These are phyloP conservation scores for Odocoileus hemionus DNA, from an alignment of 2,113 vertebrate genomes.

Conservation along the genomic window DNA sequence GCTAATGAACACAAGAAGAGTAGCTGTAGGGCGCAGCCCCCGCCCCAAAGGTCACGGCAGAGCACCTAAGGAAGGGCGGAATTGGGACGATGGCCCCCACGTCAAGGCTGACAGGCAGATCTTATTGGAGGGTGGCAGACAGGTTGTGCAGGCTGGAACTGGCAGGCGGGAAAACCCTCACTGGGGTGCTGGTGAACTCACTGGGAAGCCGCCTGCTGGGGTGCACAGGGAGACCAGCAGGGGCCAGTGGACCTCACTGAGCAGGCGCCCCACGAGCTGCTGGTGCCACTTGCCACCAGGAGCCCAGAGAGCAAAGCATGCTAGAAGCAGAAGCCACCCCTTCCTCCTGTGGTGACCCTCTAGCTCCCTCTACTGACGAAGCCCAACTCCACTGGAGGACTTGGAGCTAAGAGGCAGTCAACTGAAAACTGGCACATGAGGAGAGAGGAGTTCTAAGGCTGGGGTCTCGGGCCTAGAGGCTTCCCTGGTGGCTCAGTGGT, in stretches of 20 bases:
- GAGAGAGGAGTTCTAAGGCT: background rate
- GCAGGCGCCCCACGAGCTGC: fast-evolving
- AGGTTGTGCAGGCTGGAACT: background rate
- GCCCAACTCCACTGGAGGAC: background rate
- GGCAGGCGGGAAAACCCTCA: background rate
- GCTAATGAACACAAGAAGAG: background rate
- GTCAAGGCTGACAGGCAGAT: background rate
- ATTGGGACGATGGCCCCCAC: background rate
- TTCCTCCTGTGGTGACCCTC: background rate
- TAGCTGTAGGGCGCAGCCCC: background rate
- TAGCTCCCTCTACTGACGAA: background rate
- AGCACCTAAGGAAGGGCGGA: background rate
- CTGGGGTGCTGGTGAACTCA: background rate
- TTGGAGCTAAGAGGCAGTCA: background rate
- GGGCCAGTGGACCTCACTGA: background rate
- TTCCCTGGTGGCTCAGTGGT: background rate
- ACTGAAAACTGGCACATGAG: background rate
- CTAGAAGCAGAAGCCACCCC: too few relatives aligned
- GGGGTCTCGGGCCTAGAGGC: background rate
- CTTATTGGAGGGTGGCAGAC: background rate
- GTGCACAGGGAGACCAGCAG: background rate
- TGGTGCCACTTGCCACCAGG: fast-evolving
- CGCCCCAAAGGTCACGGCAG: background rate
- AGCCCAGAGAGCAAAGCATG: fast-evolving
- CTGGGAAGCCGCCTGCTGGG: background rate